These are phyloP conservation scores for Panorpa germanica DNA, from an alignment of 2,888 invertebrate genomes.

Conservation along the genomic window DNA sequence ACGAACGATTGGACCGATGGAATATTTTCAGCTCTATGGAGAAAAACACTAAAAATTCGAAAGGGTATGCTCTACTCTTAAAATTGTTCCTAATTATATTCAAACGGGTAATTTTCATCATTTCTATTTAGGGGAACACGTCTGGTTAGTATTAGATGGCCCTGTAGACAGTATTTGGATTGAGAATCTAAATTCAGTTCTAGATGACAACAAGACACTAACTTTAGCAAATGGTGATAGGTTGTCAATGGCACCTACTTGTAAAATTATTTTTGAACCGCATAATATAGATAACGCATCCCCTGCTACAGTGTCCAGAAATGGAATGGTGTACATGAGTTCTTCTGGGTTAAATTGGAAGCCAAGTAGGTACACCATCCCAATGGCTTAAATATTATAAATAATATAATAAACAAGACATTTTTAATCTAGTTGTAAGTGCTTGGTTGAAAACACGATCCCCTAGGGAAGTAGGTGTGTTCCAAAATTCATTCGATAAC, in stretches of 20 bases:
- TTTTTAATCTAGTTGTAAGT: constrained; percentile 36
- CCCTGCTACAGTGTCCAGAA: constrained; percentile 88
- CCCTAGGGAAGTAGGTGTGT: constrained; percentile 39
- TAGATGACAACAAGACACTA: constrained; percentile 90
- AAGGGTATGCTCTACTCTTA: constrained; percentile 28
- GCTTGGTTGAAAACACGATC: constrained; percentile 63
- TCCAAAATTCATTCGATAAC: constrained; percentile 52
- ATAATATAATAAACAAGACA: background rate
- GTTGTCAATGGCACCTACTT: constrained; percentile 81
- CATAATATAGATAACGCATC: constrained; percentile 96
- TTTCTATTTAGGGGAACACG: constrained; percentile 44
- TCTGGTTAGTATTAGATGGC: constrained; percentile 90
- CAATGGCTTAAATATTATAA: background rate
- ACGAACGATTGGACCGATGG: constrained; percentile 99
- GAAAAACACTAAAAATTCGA: constrained; percentile 80
- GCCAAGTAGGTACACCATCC: constrained; percentile 33
- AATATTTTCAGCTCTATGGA: constrained; percentile 91
- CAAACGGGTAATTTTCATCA: constrained; percentile 7
- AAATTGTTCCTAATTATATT: constrained; percentile 1
- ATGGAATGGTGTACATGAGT: constrained; percentile 94
- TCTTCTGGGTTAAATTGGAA: constrained; percentile 87
- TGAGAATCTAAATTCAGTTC: constrained; percentile 90
- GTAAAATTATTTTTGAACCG: constrained; percentile 93
- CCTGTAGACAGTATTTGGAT: constrained; percentile 98
- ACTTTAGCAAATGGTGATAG: constrained; percentile 92